Conservation (phyloP, 2,113 vertebrate species). For the Abramis brama region DNA sequence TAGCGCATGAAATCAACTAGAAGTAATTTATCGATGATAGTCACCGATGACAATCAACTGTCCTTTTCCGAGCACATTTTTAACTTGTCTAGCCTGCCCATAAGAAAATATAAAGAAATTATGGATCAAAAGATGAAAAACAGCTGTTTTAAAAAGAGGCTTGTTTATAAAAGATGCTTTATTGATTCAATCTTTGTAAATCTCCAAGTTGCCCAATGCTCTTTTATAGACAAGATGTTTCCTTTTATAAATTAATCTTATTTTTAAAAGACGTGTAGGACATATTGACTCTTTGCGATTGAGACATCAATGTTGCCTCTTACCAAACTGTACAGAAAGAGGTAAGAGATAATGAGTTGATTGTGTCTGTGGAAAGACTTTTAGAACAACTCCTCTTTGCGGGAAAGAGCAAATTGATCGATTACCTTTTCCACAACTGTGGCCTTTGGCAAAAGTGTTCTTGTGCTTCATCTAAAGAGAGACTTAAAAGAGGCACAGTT, state of each 20-base stretch:
- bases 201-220: background rate
- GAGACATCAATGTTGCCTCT: conserved; percentile 49
- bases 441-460: conserved; percentile 12
- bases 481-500: conserved; percentile 5
- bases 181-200: background rate
- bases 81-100: conserved; percentile 2
- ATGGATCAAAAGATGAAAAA: background rate
- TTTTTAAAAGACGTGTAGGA: background rate
- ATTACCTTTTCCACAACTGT: background rate
- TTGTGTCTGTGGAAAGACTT: conserved; percentile 22
- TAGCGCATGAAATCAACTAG: no score
- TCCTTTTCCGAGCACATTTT: conserved; percentile 2
- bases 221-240: conserved; percentile 1
- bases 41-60: conserved; percentile 2
- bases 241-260: conserved; percentile 28
- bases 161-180: background rate
- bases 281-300: conserved; percentile 41
- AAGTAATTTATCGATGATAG: no score
- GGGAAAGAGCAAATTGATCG: conserved; percentile 34
- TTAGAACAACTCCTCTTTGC: conserved; percentile 18
- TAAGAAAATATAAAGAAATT: background rate
- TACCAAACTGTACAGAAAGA: conserved; percentile 38
- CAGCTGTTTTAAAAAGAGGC: background rate
- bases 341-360: conserved; percentile 31
- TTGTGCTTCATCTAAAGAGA: conserved; percentile 7